Base-by-base conservation (phyloP, 2,113 vertebrate species). In the Paratilapia polleni region DNA sequence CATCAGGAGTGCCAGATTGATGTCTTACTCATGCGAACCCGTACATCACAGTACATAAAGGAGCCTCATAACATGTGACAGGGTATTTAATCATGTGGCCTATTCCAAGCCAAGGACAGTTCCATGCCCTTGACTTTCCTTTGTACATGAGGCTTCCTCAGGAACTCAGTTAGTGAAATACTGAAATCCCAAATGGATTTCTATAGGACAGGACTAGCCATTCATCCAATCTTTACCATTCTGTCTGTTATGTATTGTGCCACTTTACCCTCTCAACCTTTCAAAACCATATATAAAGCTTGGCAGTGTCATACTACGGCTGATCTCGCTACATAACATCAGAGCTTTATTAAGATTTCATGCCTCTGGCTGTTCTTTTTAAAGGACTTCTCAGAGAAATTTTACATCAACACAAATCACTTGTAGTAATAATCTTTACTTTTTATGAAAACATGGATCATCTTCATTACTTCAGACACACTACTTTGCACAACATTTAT, bases 401-500 rank as follows among this genome's bases (percentile, higher is more conserved):
- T 49, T 49, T 52, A 52, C 6, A 5, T 52, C 68, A 73, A 47
- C 26, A 54, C 68, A 73, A 73, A 73, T 73, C 26, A 54, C 12
- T 31, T 73, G 68, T 73, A 54, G 47, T 34, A 73, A 73, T 19
- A 74, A 63, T 34, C 5, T 76, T 66, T 74, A 70, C 28, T 19
- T 47, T 20, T 41, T 82, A 87, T 80, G 89, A 91, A 95, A 93
- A 89, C 56, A 82, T 62, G 83, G n/a, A 84, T 77, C 36, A 12
- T 66, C 92, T 95, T 92, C 89, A 93, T 94, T 14, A 84, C 54
- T 88, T 85, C 38, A 83, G 49, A 87, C 70, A 89, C 60, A 52
- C 20, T 73, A 91, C 68, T 54, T 78, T 83, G 79, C 54, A 91
- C 82, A 84, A 88, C 82, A 91, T 77, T 78, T 73, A 84, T 73